Base-by-base conservation (phyloP, 2,888 invertebrate species). In the Syrista parreyssii region DNA sequence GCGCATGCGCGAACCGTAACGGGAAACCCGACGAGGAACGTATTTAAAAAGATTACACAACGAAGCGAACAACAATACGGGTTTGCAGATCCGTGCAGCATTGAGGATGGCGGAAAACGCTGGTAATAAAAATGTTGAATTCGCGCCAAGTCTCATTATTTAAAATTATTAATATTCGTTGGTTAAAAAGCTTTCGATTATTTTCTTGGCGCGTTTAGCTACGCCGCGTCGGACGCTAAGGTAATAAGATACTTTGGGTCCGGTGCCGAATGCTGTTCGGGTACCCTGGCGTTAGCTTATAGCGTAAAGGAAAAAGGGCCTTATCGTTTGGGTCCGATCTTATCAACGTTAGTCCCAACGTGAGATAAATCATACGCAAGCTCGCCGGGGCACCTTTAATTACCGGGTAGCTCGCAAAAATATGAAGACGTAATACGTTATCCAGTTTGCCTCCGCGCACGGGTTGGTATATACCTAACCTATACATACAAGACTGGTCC, bases 391-490 rank as follows among this genome's bases (percentile, higher is more conserved):
- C 83, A 87, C 86, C 88, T 88, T 89, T 89, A 89, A 89, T 89
- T 89, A 89, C 85, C 88, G 83, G 85, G 78, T 55, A 83, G 82
- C 83, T 81, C 80, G 84, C 83, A 89, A 89, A 88, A 89, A 87
- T 89, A 88, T 89, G 86, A 88, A 89, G 89, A 89, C 86, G 88
- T 88, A 88, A 88, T 88, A 87, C 87, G 84, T 86, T 87, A 87
- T 86, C 86, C 87, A 81, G 82, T 84, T 81, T 83, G 83, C 81
- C 77, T 81, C 81, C 83, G 84, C 84, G 86, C 84, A 85, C 85
- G 82, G 84, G 85, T 86, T 82, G 83, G 80, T 72, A 79, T 55
- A 55, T 55, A 23, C 55, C 55, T 23, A 55, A 23, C 55, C 55
- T 55, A 23, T 23, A 12, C n/a, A n/a, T 15, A 83, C 82, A 85